Base-by-base conservation (phyloP, 2,888 invertebrate species). In the Hanleya hanleyi region DNA sequence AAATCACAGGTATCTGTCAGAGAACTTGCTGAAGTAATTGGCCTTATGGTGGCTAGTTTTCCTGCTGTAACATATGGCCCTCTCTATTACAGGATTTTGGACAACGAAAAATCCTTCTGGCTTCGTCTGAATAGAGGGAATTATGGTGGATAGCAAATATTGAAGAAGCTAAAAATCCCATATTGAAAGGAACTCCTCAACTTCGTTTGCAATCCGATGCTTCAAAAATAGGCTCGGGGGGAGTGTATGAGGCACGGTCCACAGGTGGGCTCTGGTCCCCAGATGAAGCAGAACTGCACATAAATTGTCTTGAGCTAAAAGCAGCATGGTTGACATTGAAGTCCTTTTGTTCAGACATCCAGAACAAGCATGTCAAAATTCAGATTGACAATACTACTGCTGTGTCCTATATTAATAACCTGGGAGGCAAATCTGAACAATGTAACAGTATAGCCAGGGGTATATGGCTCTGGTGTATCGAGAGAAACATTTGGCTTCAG, bases 321-420 rank as follows among this genome's bases (percentile, higher is more conserved):
- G 64, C n/a, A 33, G 64, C 35, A 26, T 64, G 12, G 64, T 33
- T 64, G 32, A 12, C 33, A 32, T 18, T 64, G 7, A 26, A 33
- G 22, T 12, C 64, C 12, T 35, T 64, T 7, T 32, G 64, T 22
- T 18, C 41, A 12, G 18, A 41, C 9, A 9, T 41, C 9, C 9
- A 41, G 41, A 41, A 41, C 41, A 35, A 12, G 18, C 64, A 64
- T 33, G 35, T 64, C 35, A 26, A 18, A 26, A 12, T 64, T 12
- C 32, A 33, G 22, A 7, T 64, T 64, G 64, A 64, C 35, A 64
- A 64, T 33, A 64, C 26, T 7, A 33, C 64, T 33, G 64, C 64
- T 32, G 64, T 64, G 18, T 29, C 12, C 32, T 35, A 64, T 33
- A 35, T 64, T 35, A 29, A 35, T 18, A 35, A 64, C 18, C 15